phyloP scores from a whole-genome alignment of 2,797 vertebrate genomes.

The Ammospiza maritima region DNA sequence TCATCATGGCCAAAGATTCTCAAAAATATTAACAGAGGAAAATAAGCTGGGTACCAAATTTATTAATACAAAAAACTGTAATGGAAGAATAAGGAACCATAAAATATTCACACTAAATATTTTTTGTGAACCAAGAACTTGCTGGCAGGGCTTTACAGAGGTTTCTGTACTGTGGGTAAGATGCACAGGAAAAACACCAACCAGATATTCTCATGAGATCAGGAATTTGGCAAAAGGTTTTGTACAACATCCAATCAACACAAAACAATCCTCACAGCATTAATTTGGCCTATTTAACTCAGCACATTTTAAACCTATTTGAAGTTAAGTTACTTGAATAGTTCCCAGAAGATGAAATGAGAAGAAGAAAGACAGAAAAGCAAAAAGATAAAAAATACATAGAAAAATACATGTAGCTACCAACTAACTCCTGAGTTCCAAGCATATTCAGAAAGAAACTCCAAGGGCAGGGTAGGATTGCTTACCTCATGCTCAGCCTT shows the following conservation, averaged over 20 bases:
- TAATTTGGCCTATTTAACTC: no score
- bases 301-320: background rate
- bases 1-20: background rate
- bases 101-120: background rate
- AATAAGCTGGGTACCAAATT: background rate
- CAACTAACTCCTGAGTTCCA: background rate
- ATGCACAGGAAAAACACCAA: rapidly evolving
- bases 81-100: background rate
- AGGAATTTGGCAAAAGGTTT: background rate
- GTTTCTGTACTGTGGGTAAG: background rate
- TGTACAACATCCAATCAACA: background rate
- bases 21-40: background rate
- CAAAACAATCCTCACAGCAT: background rate
- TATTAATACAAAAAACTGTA: background rate
- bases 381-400: background rate
- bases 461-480: no score
- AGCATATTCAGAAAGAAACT: background rate
- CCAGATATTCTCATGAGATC: rapidly evolving
- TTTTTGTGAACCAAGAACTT: background rate
- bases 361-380: background rate
- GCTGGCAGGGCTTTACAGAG: no score
- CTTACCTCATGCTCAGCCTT: background rate
- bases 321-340: background rate
- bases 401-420: background rate
- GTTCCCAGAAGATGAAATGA: background rate